These are phyloP conservation scores for Mormyrus iriodes DNA, from an alignment of 2,113 vertebrate genomes.

Conservation along the genomic window DNA sequence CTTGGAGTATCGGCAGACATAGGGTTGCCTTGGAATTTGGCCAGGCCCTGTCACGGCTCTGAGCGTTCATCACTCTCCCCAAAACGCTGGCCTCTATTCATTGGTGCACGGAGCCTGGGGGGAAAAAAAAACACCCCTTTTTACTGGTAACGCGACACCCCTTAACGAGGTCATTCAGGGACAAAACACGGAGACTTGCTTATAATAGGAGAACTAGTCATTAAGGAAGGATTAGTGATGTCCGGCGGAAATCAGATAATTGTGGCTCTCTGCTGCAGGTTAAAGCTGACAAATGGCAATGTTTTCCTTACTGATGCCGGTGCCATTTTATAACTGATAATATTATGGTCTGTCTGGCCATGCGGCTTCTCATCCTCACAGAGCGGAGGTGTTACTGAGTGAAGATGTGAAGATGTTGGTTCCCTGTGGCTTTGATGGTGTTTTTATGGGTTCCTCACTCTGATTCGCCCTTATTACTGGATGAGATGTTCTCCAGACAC, in stretches of 20 bases:
- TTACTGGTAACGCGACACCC: conserved; percentile 4
- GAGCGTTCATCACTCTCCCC: background rate
- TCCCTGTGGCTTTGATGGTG: background rate
- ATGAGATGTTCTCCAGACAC: background rate
- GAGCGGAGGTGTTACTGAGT: background rate
- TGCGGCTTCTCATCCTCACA: background rate
- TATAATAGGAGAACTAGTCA: conserved; percentile 35
- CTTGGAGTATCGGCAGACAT: background rate
- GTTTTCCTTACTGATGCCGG: background rate
- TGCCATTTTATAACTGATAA: background rate
- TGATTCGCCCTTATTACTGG: background rate
- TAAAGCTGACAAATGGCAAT: background rate
- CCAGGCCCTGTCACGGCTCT: background rate
- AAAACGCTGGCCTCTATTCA: background rate
- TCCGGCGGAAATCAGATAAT: conserved; percentile 31
- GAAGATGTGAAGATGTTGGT: background rate
- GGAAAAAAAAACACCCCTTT: background rate
- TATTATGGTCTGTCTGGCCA: background rate
- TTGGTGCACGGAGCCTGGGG: background rate
- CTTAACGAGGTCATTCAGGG: background rate
- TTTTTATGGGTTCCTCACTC: background rate
- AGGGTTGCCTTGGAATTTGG: background rate
- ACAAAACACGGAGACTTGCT: background rate
- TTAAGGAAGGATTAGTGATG: conserved; percentile 8
- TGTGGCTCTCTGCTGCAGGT: conserved; percentile 28